phyloP scores from a whole-genome alignment of 2,888 invertebrate genomes.

The Drosophila neotestacea region DNA sequence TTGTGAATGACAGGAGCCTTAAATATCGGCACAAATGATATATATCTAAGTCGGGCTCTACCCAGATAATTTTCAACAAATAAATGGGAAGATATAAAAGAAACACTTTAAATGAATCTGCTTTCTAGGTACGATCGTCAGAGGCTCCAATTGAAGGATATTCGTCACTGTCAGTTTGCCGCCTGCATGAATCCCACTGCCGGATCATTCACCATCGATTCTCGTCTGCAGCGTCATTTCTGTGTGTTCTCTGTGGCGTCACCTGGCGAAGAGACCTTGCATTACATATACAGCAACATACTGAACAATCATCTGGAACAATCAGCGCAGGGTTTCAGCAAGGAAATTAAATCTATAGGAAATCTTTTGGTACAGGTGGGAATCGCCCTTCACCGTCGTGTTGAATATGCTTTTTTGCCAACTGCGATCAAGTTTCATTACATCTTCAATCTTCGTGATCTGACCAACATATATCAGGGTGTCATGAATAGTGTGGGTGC shows the following conservation, averaged over 20 bases:
- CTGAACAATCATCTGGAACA: conserved; percentile 90
- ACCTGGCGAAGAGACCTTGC: conserved; percentile 92
- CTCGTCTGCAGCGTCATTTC: conserved; percentile 95
- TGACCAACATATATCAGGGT: conserved; percentile 97
- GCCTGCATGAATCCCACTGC: conserved; percentile 99
- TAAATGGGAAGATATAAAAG: no score
- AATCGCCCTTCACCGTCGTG: conserved; percentile 91
- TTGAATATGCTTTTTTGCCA: conserved; percentile 92
- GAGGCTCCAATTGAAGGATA: conserved; percentile 94
- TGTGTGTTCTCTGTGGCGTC: conserved; percentile 94
- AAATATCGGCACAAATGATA: no score
- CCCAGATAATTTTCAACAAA: no score
- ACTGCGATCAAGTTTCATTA: conserved; percentile 98
- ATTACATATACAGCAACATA: conserved; percentile 94
- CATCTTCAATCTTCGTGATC: conserved; percentile 95
- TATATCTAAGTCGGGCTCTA: no score
- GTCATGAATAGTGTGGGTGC: conserved; percentile 93
- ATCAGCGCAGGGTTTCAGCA: conserved; percentile 89
- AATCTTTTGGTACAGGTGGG: conserved; percentile 88
- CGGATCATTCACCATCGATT: conserved; percentile 97
- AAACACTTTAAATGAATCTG: no score
- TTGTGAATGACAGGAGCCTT: no score
- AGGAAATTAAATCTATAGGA: conserved; percentile 82
- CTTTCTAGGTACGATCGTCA: conserved; percentile 88
- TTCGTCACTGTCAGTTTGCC: conserved; percentile 96